Evolutionary conservation across 2,888 invertebrate species (phyloP).

Genomic region (Tinea semifulvella): DNA sequence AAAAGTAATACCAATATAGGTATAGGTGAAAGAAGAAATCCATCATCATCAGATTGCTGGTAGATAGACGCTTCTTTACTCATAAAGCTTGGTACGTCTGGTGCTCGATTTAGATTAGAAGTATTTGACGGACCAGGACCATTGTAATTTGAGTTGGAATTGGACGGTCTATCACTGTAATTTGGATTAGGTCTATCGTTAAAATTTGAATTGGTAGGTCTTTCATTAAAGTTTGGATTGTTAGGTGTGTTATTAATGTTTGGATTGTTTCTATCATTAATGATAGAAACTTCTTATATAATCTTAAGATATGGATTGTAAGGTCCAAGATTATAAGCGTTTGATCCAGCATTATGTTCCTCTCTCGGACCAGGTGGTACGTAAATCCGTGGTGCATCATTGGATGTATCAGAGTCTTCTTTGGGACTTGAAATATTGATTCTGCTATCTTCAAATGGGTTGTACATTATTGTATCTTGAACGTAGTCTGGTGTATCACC

Average conservation of each 20-base stretch:
- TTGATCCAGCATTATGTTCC: background rate
- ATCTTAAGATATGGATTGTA: no score
- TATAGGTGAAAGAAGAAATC: constrained; percentile 29
- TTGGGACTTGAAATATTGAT: constrained; percentile 28
- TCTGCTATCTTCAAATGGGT: constrained; percentile 43
- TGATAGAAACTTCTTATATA: no score
- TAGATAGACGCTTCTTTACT: constrained; percentile 34
- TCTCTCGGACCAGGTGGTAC: constrained; percentile 2
- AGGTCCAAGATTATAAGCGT: no score
- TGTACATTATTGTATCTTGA: constrained; percentile 51
- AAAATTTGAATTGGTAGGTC: no score
- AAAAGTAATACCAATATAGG: constrained; percentile 35
- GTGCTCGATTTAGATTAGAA: background rate
- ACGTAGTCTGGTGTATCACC: constrained; percentile 19
- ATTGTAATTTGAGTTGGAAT: background rate
- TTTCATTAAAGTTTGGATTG: no score
- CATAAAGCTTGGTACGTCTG: constrained; percentile 3
- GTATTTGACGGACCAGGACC: background rate
- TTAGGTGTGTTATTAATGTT: no score
- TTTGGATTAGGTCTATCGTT: no score
- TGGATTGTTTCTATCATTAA: no score
- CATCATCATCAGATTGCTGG: constrained; percentile 25
- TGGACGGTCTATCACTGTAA: no score
- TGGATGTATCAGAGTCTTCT: no score
- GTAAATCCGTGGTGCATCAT: no score